Conservation (phyloP, 2,888 invertebrate genomes). For the Volucella inflata region DNA sequence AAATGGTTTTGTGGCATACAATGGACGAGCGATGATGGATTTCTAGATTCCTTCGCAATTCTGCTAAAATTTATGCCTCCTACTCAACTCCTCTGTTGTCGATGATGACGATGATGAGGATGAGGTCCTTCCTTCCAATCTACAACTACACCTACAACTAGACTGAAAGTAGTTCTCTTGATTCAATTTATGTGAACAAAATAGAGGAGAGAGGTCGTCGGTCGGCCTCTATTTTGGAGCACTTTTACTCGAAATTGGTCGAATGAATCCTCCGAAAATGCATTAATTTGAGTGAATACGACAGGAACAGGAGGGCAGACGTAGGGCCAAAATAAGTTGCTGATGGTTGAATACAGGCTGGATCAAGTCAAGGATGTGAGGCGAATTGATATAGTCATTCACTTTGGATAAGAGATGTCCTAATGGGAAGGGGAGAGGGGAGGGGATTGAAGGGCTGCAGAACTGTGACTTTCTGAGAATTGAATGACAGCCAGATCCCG, state of each 20-base stretch:
- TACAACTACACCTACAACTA: no score
- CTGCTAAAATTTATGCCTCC: not conserved
- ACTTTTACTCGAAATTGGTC: constrained; percentile 9
- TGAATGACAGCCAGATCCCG: no score
- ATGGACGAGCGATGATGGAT: constrained; percentile 53
- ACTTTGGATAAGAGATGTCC: no score
- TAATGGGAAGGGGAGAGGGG: no score
- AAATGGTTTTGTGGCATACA: constrained; percentile 60
- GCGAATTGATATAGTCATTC: no score
- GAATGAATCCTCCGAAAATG: constrained; percentile 37
- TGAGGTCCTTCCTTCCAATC: constrained; percentile 14
- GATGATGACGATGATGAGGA: constrained; percentile 16
- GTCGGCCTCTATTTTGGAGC: not conserved
- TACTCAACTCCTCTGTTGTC: not conserved
- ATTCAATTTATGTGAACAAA: constrained; percentile 53
- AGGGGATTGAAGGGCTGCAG: no score
- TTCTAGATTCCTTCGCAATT: not conserved
- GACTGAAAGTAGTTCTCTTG: constrained; percentile 46
- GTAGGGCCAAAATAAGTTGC: constrained; percentile 14
- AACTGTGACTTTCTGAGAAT: no score
- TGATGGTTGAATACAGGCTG: constrained; percentile 15
- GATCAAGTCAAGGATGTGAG: constrained; percentile 6
- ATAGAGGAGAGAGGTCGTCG: constrained; percentile 7
- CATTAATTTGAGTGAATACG: constrained; percentile 40
- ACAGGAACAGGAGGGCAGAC: no score